Evolutionary conservation across 2,797 vertebrate genomes (phyloP).

Genomic region (Gambelia wislizenii): DNA sequence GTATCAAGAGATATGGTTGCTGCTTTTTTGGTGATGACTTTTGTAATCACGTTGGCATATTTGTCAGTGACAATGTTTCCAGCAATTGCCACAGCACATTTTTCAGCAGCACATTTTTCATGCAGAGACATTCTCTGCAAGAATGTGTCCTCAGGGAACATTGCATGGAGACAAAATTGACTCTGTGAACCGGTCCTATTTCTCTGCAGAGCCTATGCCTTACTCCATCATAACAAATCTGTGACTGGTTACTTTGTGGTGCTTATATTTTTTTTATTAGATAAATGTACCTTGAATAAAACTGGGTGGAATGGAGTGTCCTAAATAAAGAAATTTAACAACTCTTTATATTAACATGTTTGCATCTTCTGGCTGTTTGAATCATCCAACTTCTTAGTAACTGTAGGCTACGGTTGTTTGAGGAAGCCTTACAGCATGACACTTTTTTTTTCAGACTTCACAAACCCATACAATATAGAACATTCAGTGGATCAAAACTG

Average conservation of each 20-base stretch:
- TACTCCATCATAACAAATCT: slow-evolving; percentile 9
- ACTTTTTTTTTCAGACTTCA: neutral
- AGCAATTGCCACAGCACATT: neutral
- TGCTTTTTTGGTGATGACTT: slow-evolving; percentile 7
- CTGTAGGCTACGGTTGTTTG: neutral
- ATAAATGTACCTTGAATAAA: neutral
- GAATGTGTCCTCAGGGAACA: slow-evolving; percentile 18
- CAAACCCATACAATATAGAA: neutral
- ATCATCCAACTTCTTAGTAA: neutral
- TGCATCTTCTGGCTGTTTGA: neutral
- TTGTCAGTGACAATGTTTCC: slow-evolving; percentile 32
- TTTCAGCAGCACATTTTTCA: slow-evolving; percentile 26
- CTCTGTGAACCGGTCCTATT: neutral
- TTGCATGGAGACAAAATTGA: slow-evolving; percentile 18
- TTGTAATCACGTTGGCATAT: slow-evolving; percentile 7
- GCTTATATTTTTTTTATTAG: neutral
- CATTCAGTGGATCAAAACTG: neutral
- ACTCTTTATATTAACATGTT: neutral
- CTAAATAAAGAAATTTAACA: neutral
- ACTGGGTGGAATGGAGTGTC: no score
- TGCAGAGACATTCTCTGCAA: slow-evolving; percentile 15
- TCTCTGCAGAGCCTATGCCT: neutral
- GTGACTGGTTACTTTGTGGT: neutral
- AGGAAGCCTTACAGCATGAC: neutral
- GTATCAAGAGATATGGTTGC: neutral